Evolutionary conservation across 1,140 invertebrate species (phyloP).

Genomic region (Aphis gossypii): DNA sequence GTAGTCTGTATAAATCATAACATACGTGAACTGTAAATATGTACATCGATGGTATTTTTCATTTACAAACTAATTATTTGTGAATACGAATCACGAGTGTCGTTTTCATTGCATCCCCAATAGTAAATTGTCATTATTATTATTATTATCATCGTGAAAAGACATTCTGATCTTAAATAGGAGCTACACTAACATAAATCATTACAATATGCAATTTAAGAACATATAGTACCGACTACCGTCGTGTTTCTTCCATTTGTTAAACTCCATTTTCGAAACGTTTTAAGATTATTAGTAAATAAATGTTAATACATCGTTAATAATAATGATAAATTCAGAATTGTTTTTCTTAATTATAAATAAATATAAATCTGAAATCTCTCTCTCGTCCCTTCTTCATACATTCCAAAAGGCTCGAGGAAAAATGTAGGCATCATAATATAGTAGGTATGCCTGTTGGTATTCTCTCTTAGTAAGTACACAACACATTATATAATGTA

Average conservation of each 20-base stretch:
- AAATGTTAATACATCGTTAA: not conserved
- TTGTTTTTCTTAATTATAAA: constrained; percentile 31
- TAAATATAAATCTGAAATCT: constrained; percentile 20
- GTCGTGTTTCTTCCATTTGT: not conserved
- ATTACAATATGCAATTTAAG: not conserved
- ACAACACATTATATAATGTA: constrained; percentile 3
- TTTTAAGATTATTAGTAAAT: constrained; percentile 15
- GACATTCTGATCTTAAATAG: not conserved
- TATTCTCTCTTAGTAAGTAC: not conserved
- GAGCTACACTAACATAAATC: not conserved
- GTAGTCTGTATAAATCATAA: not conserved
- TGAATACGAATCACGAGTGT: not conserved
- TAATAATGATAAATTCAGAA: constrained; percentile 6
- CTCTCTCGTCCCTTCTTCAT: not conserved
- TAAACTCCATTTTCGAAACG: not conserved
- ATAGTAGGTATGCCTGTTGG: not conserved
- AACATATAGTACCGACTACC: not conserved
- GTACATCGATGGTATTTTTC: not conserved
- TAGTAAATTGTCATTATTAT: no score
- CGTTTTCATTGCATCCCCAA: not conserved
- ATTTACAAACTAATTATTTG: not conserved
- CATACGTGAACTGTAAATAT: not conserved
- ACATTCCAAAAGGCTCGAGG: not conserved
- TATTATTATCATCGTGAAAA: not conserved
- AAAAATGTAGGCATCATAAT: constrained; percentile 6